phyloP scores from a whole-genome alignment of 2,113 vertebrate species.

The Mobula birostris region DNA sequence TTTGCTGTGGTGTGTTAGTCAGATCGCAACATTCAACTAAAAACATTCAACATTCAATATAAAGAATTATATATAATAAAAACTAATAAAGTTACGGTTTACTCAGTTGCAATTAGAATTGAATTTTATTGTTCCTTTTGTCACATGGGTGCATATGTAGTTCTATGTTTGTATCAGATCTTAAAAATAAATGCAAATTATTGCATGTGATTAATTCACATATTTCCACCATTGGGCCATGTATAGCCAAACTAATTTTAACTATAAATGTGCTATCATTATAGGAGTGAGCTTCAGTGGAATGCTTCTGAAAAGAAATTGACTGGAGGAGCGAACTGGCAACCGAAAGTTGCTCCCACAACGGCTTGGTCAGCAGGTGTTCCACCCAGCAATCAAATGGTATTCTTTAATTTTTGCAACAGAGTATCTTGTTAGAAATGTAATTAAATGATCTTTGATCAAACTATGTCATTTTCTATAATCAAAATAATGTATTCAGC shows the following conservation, averaged over 20 bases:
- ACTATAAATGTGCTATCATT: slow-evolving; percentile 34
- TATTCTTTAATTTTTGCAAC: slow-evolving; percentile 45
- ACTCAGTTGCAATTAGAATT: not conserved
- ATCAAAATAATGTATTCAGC: not conserved
- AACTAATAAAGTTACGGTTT: too few species aligned
- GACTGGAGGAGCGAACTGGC: slow-evolving; percentile 95
- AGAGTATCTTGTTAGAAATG: not conserved
- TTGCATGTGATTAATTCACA: not conserved
- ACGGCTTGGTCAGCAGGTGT: slow-evolving; percentile 72
- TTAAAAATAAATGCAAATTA: not conserved
- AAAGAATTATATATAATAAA: too few species aligned
- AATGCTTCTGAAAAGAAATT: slow-evolving; percentile 84
- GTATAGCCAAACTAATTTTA: slow-evolving; percentile 31
- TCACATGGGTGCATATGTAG: slow-evolving; percentile 46
- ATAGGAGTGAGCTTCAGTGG: slow-evolving; percentile 77
- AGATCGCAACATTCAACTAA: too few species aligned
- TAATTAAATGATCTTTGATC: not conserved
- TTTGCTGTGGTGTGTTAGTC: too few species aligned
- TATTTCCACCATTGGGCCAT: too few species aligned
- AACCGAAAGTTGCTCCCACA: slow-evolving; percentile 83
- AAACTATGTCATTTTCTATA: not conserved
- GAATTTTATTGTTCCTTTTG: slow-evolving; percentile 17
- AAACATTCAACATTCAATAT: too few species aligned
- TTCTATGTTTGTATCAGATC: not conserved
- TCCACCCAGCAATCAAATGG: slow-evolving; percentile 69